A percentile compares a stretch with the other conserved stretches of the same genome.
These are phyloP conservation scores for Aethes cnicana DNA, from an alignment of 2,888 invertebrate genomes.

Conservation along the genomic window DNA sequence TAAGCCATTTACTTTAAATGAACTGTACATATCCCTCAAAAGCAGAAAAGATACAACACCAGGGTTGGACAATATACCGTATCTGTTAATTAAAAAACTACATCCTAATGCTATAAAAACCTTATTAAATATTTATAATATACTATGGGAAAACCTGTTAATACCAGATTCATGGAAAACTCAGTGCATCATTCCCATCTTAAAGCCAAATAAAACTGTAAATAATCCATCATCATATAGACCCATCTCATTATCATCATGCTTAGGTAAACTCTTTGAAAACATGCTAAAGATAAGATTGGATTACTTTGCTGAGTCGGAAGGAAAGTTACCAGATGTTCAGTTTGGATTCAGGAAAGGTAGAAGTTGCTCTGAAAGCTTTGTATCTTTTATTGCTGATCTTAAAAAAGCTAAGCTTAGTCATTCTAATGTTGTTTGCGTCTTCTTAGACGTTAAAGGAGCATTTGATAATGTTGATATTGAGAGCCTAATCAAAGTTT, in stretches of 20 bases:
- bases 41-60: slow-evolving; percentile 31
- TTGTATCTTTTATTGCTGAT: slow-evolving; percentile 28
- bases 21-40: slow-evolving; percentile 22
- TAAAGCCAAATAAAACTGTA: slow-evolving; percentile 29
- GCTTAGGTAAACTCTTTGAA: slow-evolving; percentile 34
- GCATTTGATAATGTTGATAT: slow-evolving; percentile 34
- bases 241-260: slow-evolving; percentile 33
- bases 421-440: slow-evolving; percentile 3
- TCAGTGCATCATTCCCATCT: slow-evolving; percentile 33
- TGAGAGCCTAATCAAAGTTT: neutral
- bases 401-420: slow-evolving; percentile 11
- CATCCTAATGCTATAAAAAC: slow-evolving; percentile 16
- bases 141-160: slow-evolving; percentile 19
- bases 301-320: slow-evolving; percentile 32
- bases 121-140: slow-evolving; percentile 29
- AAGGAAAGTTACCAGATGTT: slow-evolving; percentile 19
- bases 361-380: slow-evolving; percentile 29
- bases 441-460: slow-evolving; percentile 33
- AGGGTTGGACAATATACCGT: slow-evolving; percentile 31
- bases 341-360: slow-evolving; percentile 31
- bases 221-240: slow-evolving; percentile 26
- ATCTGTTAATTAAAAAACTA: slow-evolving; percentile 29
- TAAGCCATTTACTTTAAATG: slow-evolving; percentile 24
- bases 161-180: slow-evolving; percentile 33
- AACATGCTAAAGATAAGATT: slow-evolving; percentile 30